These are phyloP conservation scores for Acropora tenuis DNA, from an alignment of 64 coral and sea anemone genomes.

Conservation along the genomic window DNA sequence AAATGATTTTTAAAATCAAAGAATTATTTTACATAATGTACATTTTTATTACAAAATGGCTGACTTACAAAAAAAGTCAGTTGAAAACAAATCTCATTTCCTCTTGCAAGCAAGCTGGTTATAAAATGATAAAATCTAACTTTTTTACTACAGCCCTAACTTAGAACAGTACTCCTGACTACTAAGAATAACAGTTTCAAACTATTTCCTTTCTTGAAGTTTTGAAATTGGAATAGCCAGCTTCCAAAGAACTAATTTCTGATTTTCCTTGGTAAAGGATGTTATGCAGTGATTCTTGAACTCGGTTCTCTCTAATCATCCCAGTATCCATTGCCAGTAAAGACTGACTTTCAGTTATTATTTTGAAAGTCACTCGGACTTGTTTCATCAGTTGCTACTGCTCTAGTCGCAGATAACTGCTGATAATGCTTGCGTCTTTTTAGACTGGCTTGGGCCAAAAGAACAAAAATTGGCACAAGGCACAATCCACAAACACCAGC, in stretches of 20 bases:
- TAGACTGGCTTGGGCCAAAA: constrained; percentile 91
- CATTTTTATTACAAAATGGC: neutral
- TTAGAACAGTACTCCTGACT: neutral
- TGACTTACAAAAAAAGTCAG: neutral
- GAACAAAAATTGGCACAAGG: constrained; percentile 93
- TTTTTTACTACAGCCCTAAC: too few species aligned
- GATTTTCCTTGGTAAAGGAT: too few species aligned
- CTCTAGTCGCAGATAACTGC: neutral
- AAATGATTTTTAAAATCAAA: too few species aligned
- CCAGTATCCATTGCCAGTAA: too few species aligned
- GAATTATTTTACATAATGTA: neutral
- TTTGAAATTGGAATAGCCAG: too few species aligned
- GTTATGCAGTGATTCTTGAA: too few species aligned
- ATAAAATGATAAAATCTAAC: neutral
- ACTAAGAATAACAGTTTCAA: too few species aligned
- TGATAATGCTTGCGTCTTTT: constrained; percentile 53
- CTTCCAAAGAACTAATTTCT: too few species aligned
- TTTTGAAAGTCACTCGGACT: constrained; percentile 54
- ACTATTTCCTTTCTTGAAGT: too few species aligned
- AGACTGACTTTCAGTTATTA: neutral
- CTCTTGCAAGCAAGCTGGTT: neutral
- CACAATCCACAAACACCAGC: constrained; percentile 96
- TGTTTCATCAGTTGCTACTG: neutral
- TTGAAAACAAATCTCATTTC: neutral
- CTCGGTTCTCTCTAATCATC: neutral